Base-by-base conservation (phyloP, 2,113 vertebrate genomes). In the Phocoena sinus region DNA sequence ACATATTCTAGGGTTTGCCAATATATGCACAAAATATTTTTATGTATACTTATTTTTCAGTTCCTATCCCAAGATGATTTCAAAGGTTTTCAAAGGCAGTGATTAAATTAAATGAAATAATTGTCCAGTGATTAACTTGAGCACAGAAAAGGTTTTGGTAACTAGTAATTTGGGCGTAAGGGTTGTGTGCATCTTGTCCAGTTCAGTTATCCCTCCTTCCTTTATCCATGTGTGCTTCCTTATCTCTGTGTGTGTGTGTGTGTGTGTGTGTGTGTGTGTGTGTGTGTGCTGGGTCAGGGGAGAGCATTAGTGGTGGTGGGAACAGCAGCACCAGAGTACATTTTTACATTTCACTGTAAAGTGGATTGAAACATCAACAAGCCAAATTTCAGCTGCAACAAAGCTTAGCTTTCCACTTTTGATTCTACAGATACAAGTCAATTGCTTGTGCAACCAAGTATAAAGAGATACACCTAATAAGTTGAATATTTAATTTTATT, bases 401-500 rank as follows among this genome's bases (percentile, higher is more conserved):
- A 65, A 89, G 36, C 41, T 25, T 28, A 53, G 10, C 1, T 82
- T 74, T 93, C 84, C 44, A 33, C 26, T 70, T 91, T 92, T 91
- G n/a, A 76, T n/a, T 92, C 33, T 84, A 53, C 13, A 63, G 70
- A 80, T 44, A 74, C 41, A 63, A 73, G 23, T 88, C n/a, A 50
- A n/a, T 85, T 95, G 14, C 56, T 44, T 85, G 44, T 79, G 10
- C 17, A 90, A 89, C 17, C 53, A 65, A 65, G 9, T 83, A 56
- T 65, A 74, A 70, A 96, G 28, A 96, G 20, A 79, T 62, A 26
- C 28, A 85, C 15, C 31, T 90, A 89, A 88, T 65, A 91, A 73
- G n/a, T 50, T 50, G 20, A 83, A 80, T 87, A 63, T 77, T 93
- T 81, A 65, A 28, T 93, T 95, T 96, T 89, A 83, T 79, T 95